Evolutionary conservation across 2,113 vertebrate species (phyloP).

Genomic region (Balaeniceps rex): DNA sequence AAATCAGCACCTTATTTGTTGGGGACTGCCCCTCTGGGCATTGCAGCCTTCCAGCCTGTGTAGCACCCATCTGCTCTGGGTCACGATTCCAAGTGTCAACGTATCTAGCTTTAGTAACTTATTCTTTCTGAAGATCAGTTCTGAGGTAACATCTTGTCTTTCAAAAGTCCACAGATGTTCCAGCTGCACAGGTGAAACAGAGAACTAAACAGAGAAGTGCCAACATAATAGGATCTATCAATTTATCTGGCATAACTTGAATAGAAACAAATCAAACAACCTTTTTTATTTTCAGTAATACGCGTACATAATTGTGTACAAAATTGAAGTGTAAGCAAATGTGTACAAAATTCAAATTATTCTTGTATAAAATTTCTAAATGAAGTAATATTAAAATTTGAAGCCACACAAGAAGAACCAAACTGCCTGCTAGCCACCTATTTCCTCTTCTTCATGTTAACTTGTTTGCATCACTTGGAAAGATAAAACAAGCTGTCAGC

Average conservation of each 20-base stretch:
- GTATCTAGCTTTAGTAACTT: not conserved
- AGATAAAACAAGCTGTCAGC: conserved; percentile 44
- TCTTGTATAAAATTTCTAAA: conserved; percentile 65
- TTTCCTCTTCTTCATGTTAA: conserved; percentile 38
- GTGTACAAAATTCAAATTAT: conserved; percentile 58
- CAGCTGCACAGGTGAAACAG: not conserved
- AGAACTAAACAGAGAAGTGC: not conserved
- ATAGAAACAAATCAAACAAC: conserved; percentile 24
- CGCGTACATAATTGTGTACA: conserved; percentile 57
- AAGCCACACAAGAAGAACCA: not conserved
- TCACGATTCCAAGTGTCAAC: not conserved
- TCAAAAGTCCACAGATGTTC: not conserved
- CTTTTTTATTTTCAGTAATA: conserved; percentile 64
- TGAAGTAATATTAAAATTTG: conserved; percentile 45
- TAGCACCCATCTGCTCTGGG: not conserved
- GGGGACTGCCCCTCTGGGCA: not conserved
- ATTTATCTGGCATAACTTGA: not conserved
- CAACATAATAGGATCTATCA: not conserved
- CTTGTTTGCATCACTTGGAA: conserved; percentile 10
- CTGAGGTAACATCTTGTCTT: not conserved
- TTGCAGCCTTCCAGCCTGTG: not conserved
- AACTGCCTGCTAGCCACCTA: not conserved
- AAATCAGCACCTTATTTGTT: not conserved
- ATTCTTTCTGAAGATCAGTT: not conserved
- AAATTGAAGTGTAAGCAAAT: conserved; percentile 15